Evolutionary conservation across 2,113 vertebrate species (phyloP), one percentile per base, ranked within the genome.

Genomic region (Anser brachyrhynchus): DNA sequence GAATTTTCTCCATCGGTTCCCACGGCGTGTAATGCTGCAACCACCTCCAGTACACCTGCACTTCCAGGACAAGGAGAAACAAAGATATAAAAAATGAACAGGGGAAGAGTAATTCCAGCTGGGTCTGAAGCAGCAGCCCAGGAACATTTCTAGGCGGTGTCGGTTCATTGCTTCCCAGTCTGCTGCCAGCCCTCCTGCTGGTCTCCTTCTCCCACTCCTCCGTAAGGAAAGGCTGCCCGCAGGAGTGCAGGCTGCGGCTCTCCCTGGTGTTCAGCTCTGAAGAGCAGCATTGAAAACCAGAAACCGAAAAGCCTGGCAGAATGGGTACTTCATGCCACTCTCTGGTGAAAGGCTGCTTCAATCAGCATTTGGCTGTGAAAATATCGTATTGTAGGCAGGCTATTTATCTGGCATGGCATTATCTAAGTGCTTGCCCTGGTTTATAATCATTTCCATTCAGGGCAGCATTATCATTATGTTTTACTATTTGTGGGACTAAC

Each of bases 181-280:
- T 37, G 0, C 43, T 20, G 8, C 7, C 58, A 11, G 57, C 14
- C 31, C 33, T 35, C 29, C 17, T 3, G 67, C 59, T 11, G 13
- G 29, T 3, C 51, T 65, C 39, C 39, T 74, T n/a, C 67, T 9
- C 46, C 5, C 6, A 0, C 13, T 21, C 19, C 76, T 41, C 9
- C 2, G 12, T 15, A 19, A 54, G 49, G 6, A 21, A 35, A 54
- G 25, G 0, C 2, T 12, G 44, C 37, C 46, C 22, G 43, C 35
- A 9, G 35, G 2, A 9, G 17, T 1, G 9, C 37, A 10, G 77
- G 31, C 26, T 31, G 43, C 49, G 11, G 14, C 57, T 46, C 39
- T 0, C 1, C 1, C 16, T 2, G 14, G 6, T 1, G 8, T 2
- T 31, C 16, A 54, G 64, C 3, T 54, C 6, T 33, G 43, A 21